A percentile compares a stretch with the other conserved stretches of the same genome.
Evolutionary conservation across 2,113 vertebrate species (phyloP).

Genomic region (Phylloscopus whistleri): DNA sequence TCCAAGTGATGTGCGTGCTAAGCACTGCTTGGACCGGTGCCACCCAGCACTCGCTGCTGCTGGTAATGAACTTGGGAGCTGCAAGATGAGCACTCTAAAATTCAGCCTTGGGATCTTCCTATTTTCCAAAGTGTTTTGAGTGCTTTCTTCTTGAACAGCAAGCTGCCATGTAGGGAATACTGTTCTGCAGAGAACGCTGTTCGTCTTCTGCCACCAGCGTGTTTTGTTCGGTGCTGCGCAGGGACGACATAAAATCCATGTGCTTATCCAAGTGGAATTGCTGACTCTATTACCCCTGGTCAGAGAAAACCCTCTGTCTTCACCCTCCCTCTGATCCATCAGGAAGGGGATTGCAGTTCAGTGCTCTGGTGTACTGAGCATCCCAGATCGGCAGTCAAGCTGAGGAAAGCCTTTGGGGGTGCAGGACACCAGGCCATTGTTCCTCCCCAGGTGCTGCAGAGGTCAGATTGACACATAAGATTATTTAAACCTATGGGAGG

Average conservation of each 20-base stretch:
- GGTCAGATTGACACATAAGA: fast-evolving
- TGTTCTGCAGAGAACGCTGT: neutral
- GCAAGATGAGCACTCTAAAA: neutral
- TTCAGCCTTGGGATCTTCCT: neutral
- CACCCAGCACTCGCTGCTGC: neutral
- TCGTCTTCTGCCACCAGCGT: neutral
- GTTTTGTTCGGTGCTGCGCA: fast-evolving
- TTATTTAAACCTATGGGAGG: neutral
- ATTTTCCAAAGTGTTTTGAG: neutral
- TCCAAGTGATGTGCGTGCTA: neutral
- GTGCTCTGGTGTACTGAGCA: fast-evolving
- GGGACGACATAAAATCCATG: neutral
- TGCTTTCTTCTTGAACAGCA: neutral
- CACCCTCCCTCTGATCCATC: neutral
- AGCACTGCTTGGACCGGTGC: neutral
- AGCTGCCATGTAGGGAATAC: neutral
- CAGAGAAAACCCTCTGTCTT: neutral
- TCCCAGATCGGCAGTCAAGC: neutral
- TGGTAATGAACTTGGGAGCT: neutral
- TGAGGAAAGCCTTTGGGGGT: neutral
- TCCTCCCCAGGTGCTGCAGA: neutral
- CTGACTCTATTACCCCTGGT: neutral
- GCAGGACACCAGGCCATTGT: fast-evolving
- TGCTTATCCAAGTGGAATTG: neutral
- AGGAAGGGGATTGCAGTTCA: neutral